phyloP scores from a whole-genome alignment of 2,888 invertebrate genomes.

The Rhorus exstirpatorius region DNA sequence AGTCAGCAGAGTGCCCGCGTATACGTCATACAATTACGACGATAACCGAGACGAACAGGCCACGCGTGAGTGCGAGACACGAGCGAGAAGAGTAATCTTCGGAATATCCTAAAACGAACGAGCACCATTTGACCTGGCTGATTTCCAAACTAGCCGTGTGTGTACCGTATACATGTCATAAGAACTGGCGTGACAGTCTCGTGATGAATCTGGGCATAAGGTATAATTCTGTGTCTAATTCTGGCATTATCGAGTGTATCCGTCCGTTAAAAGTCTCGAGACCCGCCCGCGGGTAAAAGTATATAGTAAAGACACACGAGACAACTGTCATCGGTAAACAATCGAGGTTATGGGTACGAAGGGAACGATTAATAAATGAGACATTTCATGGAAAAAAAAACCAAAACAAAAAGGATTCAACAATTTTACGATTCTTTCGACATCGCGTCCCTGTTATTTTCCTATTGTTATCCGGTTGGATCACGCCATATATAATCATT shows the following conservation, averaged over 20 bases:
- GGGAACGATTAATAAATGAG: conserved; percentile 39
- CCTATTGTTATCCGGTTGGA: conserved; percentile 17
- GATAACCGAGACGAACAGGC: conserved; percentile 60
- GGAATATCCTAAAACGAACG: conserved; percentile 61
- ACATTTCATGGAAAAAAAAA: conserved; percentile 26
- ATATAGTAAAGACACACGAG: conserved; percentile 23
- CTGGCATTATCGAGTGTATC: conserved; percentile 61
- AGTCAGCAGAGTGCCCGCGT: conserved; percentile 30
- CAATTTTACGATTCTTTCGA: conserved; percentile 12
- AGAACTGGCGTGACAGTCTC: conserved; percentile 45
- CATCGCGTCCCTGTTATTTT: neutral
- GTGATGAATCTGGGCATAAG: conserved; percentile 52
- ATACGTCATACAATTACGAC: conserved; percentile 61
- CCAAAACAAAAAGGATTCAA: conserved; percentile 4
- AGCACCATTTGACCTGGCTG: conserved; percentile 67
- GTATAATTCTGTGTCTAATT: conserved; percentile 67
- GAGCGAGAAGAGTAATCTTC: conserved; percentile 63
- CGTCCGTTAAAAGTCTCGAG: conserved; percentile 47
- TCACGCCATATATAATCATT: conserved; percentile 29
- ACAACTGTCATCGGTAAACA: conserved; percentile 35
- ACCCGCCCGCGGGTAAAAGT: neutral
- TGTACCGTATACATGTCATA: conserved; percentile 18
- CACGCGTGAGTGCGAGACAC: conserved; percentile 39
- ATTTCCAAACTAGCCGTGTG: conserved; percentile 56
- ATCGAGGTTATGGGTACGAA: neutral